phyloP scores from a whole-genome alignment of 2,888 invertebrate genomes.

The Amiota minor region DNA sequence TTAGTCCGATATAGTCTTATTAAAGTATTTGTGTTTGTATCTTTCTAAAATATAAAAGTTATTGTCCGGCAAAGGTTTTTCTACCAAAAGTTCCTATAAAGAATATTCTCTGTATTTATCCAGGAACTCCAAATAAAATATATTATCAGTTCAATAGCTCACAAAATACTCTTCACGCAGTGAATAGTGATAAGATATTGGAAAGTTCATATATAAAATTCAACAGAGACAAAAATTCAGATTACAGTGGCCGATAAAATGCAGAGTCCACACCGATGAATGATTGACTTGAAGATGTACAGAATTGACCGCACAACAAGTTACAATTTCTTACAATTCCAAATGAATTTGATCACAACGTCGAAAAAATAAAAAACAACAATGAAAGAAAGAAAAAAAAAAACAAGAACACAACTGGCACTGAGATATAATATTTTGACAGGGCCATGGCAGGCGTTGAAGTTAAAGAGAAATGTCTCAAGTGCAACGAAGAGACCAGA shows the following conservation, averaged over 20 bases:
- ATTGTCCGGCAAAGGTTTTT: too few species aligned
- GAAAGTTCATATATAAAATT: too few species aligned
- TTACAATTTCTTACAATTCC: slow-evolving; percentile 34
- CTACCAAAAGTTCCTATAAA: too few species aligned
- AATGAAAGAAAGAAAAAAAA: not conserved
- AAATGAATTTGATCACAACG: not conserved
- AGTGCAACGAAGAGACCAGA: slow-evolving; percentile 47
- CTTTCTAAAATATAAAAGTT: too few species aligned
- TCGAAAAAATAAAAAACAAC: not conserved
- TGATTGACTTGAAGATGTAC: not conserved
- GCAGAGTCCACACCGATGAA: not conserved
- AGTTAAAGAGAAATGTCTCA: slow-evolving; percentile 67
- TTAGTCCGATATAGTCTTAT: too few species aligned
- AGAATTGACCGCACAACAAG: slow-evolving; percentile 57
- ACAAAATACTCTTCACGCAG: too few species aligned
- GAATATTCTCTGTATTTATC: too few species aligned
- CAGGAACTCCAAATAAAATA: too few species aligned
- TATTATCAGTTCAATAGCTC: too few species aligned
- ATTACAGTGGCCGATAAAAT: slow-evolving; percentile 8
- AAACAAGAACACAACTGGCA: not conserved
- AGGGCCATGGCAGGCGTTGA: slow-evolving; percentile 64
- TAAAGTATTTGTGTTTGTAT: too few species aligned
- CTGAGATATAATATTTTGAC: slow-evolving; percentile 61
- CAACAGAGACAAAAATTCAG: not conserved
- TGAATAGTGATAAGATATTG: too few species aligned